Base-by-base conservation (phyloP, 35 echinoderm and acorn worm genomes). In the Heliocidaris tuberculata region DNA sequence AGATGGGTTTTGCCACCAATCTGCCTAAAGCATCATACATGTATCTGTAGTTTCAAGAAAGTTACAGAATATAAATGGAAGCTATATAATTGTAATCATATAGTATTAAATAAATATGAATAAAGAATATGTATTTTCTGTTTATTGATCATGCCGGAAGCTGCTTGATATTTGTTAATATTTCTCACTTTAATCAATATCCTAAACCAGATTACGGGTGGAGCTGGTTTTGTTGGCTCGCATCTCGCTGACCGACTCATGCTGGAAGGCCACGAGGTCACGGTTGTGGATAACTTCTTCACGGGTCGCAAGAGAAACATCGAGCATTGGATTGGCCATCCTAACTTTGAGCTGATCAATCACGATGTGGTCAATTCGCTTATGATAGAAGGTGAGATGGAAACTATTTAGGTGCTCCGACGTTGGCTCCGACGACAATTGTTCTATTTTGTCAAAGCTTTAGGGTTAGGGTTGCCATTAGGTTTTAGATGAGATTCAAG, bases 251-350 rank as follows among this genome's bases (percentile, higher is more conserved):
- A 98, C 35, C 88, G 92, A 16, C 92, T 98, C 47, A 98, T 98
- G 97, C 86, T 94, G 52, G 94, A 98, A 59, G 97, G 97, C 92
- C 98, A 99, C 47, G 98, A 99, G 92, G 95, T 99, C 95, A 99
- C 98, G 19, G 98, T 99, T 0, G 96, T 97, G 9, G 98, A 99
- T 90, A 99, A 99, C 61, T 99, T 99, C 95, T 99, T 99, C 95
- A 99, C 98, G 2, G 96, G 98, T 7, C 95, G 98, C 30, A 99
- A 99, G 49, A 94, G 95, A 50, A 99, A 99, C 59, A 95, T 99
- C 6, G 98, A 99, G 87, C 96, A 99, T 52, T 99, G 98, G 98
- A 90, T 99, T 47, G 98, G 98, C 15, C 98, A 99, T 95, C 95
- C 94, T 0, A 99, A 97, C 86, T 99, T 99, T 97, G 98, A 99